A percentile compares a stretch with the other conserved stretches of the same genome.
These are phyloP conservation scores for Alca torda DNA, from an alignment of 2,797 vertebrate genomes.

Conservation along the genomic window DNA sequence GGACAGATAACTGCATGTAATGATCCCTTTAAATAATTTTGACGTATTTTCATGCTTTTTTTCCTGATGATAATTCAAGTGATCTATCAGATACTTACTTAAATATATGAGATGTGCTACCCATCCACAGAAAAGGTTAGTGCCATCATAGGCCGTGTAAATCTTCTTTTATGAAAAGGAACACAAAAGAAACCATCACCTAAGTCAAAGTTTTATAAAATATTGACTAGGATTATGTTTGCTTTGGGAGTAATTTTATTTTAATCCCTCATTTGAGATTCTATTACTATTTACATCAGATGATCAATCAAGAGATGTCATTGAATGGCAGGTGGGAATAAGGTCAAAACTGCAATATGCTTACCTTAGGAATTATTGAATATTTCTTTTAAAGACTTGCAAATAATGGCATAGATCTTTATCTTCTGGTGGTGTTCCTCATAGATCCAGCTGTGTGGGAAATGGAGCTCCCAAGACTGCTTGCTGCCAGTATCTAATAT, in stretches of 20 bases:
- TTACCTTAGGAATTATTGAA: conserved; percentile 50
- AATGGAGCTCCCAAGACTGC: not conserved
- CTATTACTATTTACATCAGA: conserved; percentile 56
- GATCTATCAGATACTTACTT: conserved; percentile 63
- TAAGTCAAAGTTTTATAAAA: conserved; percentile 72
- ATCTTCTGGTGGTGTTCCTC: not conserved
- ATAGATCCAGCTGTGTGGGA: not conserved
- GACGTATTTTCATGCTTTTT: conserved; percentile 12
- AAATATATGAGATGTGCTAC: conserved; percentile 68
- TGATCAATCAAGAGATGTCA: conserved; percentile 65
- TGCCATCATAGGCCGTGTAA: conserved; percentile 57
- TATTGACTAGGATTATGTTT: conserved; percentile 68
- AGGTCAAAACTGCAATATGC: conserved; percentile 68
- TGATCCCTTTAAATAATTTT: not conserved
- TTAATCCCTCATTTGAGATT: conserved; percentile 71
- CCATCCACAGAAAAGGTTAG: conserved; percentile 65
- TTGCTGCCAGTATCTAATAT: not conserved
- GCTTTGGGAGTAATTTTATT: conserved; percentile 72
- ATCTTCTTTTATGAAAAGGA: conserved; percentile 77
- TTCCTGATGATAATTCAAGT: conserved; percentile 39
- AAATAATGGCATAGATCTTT: conserved; percentile 39
- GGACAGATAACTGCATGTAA: not conserved
- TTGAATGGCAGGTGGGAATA: conserved; percentile 54
- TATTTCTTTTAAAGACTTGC: conserved; percentile 63
- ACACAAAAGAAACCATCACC: conserved; percentile 63